phyloP scores from a whole-genome alignment of 1,140 invertebrate species.

The Drosophila kurseongensis region DNA sequence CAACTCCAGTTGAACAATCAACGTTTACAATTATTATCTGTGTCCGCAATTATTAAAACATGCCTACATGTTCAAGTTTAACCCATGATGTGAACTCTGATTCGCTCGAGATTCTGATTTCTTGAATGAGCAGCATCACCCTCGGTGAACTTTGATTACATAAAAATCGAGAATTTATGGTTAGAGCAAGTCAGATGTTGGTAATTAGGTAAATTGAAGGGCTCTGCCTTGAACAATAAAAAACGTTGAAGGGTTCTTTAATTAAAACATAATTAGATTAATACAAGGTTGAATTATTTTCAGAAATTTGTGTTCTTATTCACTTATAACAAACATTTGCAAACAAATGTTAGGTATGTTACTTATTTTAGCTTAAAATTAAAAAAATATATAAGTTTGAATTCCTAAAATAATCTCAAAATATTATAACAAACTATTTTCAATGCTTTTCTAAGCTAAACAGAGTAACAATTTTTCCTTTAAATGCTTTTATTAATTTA shows the following conservation, averaged over 20 bases:
- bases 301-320: too few relatives aligned
- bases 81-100: conserved; percentile 39
- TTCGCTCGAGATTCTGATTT: conserved; percentile 29
- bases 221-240: conserved; percentile 3
- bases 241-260: conserved; percentile 1
- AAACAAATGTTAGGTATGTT: too few relatives aligned
- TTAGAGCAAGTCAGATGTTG: conserved; percentile 22
- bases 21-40: conserved; percentile 58
- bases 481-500: too few relatives aligned
- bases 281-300: not conserved
- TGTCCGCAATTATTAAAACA: conserved; percentile 54
- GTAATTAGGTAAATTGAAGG: conserved; percentile 35
- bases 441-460: too few relatives aligned
- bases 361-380: too few relatives aligned
- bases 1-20: conserved; percentile 62
- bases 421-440: too few relatives aligned
- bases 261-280: conserved; percentile 29
- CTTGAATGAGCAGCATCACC: conserved; percentile 21
- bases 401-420: not conserved
- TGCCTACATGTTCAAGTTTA: conserved; percentile 24
- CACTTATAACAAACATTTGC: too few relatives aligned
- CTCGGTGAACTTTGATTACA: conserved; percentile 47
- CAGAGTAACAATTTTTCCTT: too few relatives aligned
- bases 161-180: conserved; percentile 39
- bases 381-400: too few relatives aligned